Evolutionary conservation across 2,797 vertebrate genomes (phyloP).

Genomic region (Fistularia commersonii): DNA sequence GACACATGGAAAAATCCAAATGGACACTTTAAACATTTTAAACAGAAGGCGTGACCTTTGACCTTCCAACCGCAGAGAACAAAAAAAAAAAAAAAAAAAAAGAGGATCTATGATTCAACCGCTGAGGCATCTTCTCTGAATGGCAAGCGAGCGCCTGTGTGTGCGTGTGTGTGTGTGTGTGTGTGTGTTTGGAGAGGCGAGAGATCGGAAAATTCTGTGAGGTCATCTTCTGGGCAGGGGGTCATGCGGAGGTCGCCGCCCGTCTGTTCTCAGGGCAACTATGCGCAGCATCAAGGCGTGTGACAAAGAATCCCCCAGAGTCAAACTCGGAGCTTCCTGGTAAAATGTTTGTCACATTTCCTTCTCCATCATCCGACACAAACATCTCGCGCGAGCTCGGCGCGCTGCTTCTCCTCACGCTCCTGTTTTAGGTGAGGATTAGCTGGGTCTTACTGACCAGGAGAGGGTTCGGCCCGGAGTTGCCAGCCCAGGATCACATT

Average conservation of each 20-base stretch:
- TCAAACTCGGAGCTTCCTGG: constrained; percentile 21
- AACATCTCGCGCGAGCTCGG: constrained; percentile 8
- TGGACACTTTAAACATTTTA: too few relatives aligned
- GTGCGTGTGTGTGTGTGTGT: neutral
- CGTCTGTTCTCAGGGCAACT: too few relatives aligned
- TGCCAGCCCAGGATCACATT: constrained; percentile 32
- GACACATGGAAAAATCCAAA: too few relatives aligned
- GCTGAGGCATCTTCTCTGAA: too few relatives aligned
- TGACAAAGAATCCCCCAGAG: neutral
- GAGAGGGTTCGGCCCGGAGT: constrained; percentile 13
- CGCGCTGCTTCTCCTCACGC: constrained; percentile 8
- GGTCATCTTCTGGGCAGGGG: constrained; percentile 29
- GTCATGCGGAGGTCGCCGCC: constrained; percentile 1
- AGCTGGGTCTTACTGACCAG: constrained; percentile 23
- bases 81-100: too few relatives aligned
- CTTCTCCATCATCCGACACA: constrained; percentile 8
- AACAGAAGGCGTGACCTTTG: too few relatives aligned
- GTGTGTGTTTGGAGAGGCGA: constrained; percentile 6
- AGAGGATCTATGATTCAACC: too few relatives aligned
- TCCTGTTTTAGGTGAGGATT: constrained; percentile 49
- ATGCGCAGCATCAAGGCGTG: too few relatives aligned
- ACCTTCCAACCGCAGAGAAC: too few relatives aligned
- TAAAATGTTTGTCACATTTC: constrained; percentile 10
- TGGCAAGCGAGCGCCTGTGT: neutral
- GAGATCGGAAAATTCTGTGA: constrained; percentile 45